Conservation (phyloP, 2,113 vertebrate genomes). For the Opisthocomus hoazin region DNA sequence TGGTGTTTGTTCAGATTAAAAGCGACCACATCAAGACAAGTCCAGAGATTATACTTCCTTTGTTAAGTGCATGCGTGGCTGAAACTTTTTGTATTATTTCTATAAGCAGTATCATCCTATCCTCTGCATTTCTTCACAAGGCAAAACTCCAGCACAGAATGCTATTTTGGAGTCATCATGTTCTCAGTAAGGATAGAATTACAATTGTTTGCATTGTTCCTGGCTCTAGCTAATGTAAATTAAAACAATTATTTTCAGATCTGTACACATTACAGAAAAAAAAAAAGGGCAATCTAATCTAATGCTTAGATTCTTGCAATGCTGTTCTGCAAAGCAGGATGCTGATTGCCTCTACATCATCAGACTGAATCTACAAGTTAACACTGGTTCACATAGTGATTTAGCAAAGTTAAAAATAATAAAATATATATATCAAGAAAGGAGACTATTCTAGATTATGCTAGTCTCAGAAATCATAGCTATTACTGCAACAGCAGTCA, state of each 20-base stretch:
- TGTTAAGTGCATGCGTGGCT: not conserved
- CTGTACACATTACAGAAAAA: not conserved
- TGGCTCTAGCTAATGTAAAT: not conserved
- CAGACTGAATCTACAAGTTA: not conserved
- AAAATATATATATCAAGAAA: not conserved
- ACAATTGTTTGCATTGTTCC: not conserved
- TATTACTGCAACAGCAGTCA: not conserved
- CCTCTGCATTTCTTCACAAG: not conserved
- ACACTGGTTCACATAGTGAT: not conserved
- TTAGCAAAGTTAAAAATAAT: not conserved
- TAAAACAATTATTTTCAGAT: not conserved
- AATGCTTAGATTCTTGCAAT: not conserved
- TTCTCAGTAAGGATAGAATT: not conserved
- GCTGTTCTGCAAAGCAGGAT: not conserved
- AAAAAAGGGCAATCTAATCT: not conserved
- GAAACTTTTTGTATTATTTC: not conserved
- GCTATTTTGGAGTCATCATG: not conserved
- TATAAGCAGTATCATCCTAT: not conserved
- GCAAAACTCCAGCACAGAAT: not conserved
- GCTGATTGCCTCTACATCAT: not conserved
- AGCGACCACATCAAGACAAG: not conserved
- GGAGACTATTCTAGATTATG: not conserved
- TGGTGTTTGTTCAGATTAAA: not conserved
- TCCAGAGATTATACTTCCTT: not conserved
- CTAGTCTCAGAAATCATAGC: not conserved